A percentile compares a stretch with the other conserved stretches of the same genome.
Conservation (phyloP, 2,113 vertebrate species). For the Probosciger aterrimus region DNA sequence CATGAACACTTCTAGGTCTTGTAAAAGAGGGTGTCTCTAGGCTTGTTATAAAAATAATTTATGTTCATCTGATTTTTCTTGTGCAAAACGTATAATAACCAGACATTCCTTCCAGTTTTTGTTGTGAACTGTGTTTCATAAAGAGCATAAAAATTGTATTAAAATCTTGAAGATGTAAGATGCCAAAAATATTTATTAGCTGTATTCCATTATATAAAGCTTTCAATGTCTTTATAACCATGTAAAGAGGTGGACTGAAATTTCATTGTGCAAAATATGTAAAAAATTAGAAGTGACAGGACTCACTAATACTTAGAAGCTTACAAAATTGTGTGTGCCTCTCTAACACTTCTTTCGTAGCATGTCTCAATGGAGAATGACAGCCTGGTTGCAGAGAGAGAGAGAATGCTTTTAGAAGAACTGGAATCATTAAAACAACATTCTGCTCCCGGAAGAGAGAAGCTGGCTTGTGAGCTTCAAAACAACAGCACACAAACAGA, state of each 20-base stretch:
- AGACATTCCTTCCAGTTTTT: background rate
- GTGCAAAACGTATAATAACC: background rate
- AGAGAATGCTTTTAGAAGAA: constrained; percentile 78
- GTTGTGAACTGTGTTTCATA: background rate
- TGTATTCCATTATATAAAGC: background rate
- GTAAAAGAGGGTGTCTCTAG: background rate
- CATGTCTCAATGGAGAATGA: constrained; percentile 74
- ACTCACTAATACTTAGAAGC: background rate
- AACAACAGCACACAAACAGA: constrained; percentile 79
- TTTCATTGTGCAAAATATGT: background rate
- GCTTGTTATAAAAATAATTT: background rate
- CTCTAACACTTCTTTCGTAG: constrained; percentile 66
- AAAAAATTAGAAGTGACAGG: constrained; percentile 11
- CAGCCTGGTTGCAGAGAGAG: constrained; percentile 76
- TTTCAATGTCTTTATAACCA: constrained; percentile 8
- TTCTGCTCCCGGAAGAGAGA: constrained; percentile 64
- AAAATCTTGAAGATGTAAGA: background rate
- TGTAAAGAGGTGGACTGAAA: background rate
- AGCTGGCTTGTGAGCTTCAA: constrained; percentile 59
- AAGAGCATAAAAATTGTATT: background rate
- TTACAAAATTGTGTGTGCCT: constrained; percentile 47
- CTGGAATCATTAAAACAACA: constrained; percentile 72
- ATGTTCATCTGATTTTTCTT: background rate
- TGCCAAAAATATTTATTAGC: background rate
- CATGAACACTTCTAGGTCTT: background rate